phyloP scores from a whole-genome alignment of 2,797 vertebrate species.

The Sebastes miniatus region DNA sequence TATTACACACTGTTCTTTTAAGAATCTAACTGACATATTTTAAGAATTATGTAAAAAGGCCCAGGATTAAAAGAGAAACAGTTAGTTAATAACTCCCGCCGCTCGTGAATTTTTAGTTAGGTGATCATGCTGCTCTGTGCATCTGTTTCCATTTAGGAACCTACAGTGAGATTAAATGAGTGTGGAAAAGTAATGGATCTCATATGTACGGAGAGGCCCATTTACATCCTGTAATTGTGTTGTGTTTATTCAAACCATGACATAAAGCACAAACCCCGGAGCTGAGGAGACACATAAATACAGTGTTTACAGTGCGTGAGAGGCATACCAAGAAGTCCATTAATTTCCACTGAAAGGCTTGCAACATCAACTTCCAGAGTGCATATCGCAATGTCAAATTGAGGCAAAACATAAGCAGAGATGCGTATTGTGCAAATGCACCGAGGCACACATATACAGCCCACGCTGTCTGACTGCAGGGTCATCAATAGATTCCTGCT shows the following conservation, averaged over 20 bases:
- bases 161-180: conserved; percentile 62
- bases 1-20: background rate
- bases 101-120: conserved; percentile 37
- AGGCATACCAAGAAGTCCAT: conserved; percentile 4
- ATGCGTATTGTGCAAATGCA: background rate
- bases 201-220: conserved; percentile 55
- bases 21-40: background rate
- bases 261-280: conserved; percentile 36
- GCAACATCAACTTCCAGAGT: background rate
- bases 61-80: conserved; percentile 11
- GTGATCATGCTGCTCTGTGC: conserved; percentile 40
- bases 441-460: background rate
- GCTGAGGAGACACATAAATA: conserved; percentile 33
- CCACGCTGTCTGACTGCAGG: conserved; percentile 11
- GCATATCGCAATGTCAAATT: background rate
- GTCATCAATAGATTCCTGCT: conserved; percentile 43
- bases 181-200: conserved; percentile 59
- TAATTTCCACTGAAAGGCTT: background rate
- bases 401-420: conserved; percentile 12
- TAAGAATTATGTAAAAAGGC: background rate
- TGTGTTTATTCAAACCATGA: conserved; percentile 59
- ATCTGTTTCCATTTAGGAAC: conserved; percentile 70
- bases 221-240: conserved; percentile 63
- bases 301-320: conserved; percentile 40
- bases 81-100: conserved; percentile 33